Conservation (phyloP, 2,888 invertebrate genomes). For the Eudemis profundana region DNA sequence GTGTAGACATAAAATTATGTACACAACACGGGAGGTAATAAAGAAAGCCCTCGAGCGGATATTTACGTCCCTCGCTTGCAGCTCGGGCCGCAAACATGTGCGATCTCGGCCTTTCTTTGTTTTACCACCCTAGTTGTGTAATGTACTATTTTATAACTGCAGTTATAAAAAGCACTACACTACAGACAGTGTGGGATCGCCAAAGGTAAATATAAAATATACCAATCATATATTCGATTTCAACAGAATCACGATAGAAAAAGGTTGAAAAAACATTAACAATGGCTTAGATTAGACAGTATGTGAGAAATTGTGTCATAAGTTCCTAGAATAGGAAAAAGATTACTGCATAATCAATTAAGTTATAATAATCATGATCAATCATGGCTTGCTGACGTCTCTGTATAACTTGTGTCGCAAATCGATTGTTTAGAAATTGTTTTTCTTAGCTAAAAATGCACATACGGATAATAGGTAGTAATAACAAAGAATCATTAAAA, state of each 20-base stretch:
- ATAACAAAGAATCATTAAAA: no score
- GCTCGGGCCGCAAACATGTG: no score
- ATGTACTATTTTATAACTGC: neutral
- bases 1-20: no score
- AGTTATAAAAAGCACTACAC: no score
- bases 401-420: neutral
- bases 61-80: no score
- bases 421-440: neutral
- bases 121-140: no score
- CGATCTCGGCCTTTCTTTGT: no score
- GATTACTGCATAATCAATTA: constrained; percentile 16
- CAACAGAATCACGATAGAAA: neutral
- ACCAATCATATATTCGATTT: neutral
- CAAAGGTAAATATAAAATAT: no score
- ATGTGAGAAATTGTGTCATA: constrained; percentile 22
- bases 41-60: no score
- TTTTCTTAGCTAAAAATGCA: neutral
- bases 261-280: constrained; percentile 16
- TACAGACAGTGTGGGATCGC: no score
- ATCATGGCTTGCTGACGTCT: constrained; percentile 6
- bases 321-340: constrained; percentile 10
- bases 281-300: constrained; percentile 15
- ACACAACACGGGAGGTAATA: no score
- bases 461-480: no score
- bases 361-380: neutral